Conservation (phyloP, 2,113 vertebrate species). For the Thunnus thynnus region DNA sequence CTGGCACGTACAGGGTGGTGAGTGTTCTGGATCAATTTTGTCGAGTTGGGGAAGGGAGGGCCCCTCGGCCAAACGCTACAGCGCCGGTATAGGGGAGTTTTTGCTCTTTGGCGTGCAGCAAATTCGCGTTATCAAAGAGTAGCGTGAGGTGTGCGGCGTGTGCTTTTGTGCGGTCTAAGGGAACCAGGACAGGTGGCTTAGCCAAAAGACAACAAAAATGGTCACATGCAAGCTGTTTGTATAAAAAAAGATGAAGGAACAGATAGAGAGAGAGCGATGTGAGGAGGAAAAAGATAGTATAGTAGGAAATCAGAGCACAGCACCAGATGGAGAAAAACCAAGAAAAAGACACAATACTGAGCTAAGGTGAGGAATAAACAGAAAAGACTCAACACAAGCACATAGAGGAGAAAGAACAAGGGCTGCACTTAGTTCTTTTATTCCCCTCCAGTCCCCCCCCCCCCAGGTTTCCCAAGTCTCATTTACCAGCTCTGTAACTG, state of each 20-base stretch:
- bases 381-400: conserved; percentile 33
- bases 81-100: neutral
- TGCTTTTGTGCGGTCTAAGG: conserved; percentile 39
- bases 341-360: neutral
- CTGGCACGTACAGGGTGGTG: conserved; percentile 57
- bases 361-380: conserved; percentile 4
- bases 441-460: conserved; percentile 6
- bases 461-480: conserved; percentile 51
- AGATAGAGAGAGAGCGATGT: too few relatives aligned
- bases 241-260: neutral
- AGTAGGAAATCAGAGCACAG: neutral
- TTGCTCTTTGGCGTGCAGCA: conserved; percentile 18
- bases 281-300: too few relatives aligned
- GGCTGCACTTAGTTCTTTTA: conserved; percentile 52
- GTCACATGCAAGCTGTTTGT: neutral
- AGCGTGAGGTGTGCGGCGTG: conserved; percentile 33
- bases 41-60: neutral
- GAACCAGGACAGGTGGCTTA: conserved; percentile 57
- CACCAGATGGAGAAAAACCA: conserved; percentile 1
- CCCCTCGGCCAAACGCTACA: conserved; percentile 6
- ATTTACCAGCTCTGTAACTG: conserved; percentile 60
- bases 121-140: conserved; percentile 55
- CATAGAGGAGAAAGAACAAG: conserved; percentile 33
- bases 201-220: neutral
- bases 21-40: conserved; percentile 66